Evolutionary conservation across 2,888 invertebrate species (phyloP).

Genomic region (Pyralis farinalis): DNA sequence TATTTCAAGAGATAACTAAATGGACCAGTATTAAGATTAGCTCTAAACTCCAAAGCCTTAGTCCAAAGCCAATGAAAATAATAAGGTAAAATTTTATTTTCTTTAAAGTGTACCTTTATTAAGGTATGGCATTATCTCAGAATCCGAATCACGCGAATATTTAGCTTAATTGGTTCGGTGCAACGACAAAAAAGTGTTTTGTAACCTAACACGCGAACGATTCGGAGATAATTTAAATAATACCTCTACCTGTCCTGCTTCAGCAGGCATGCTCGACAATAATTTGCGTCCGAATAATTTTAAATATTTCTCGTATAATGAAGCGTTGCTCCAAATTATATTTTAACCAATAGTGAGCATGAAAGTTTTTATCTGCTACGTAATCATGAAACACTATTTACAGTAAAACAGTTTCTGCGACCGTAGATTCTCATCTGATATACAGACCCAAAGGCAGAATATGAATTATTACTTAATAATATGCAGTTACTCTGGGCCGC

Average conservation of each 20-base stretch:
- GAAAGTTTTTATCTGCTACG: no score
- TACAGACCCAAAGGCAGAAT: no score
- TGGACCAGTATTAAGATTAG: neutral
- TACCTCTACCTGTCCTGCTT: conserved; percentile 59
- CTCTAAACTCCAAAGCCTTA: no score
- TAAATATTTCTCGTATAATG: conserved; percentile 18
- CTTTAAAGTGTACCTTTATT: conserved; percentile 18
- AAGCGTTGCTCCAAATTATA: neutral
- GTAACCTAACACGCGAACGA: conserved; percentile 62
- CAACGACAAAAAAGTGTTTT: conserved; percentile 66
- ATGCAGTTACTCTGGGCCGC: conserved; percentile 24
- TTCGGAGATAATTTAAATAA: conserved; percentile 63
- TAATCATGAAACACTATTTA: no score
- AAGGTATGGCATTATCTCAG: conserved; percentile 26
- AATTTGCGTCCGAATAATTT: conserved; percentile 53
- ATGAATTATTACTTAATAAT: no score
- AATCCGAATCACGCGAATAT: conserved; percentile 67
- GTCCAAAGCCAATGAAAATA: no score
- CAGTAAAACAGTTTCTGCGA: no score
- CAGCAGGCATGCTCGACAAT: conserved; percentile 41
- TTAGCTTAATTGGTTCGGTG: conserved; percentile 59
- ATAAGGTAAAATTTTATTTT: conserved; percentile 22
- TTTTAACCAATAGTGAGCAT: no score
- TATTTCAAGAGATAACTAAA: neutral
- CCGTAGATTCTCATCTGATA: no score